A percentile compares a stretch with the other conserved stretches of the same genome.
These are phyloP conservation scores for Thalassarche chlororhynchos DNA, from an alignment of 2,113 vertebrate species.

Conservation along the genomic window DNA sequence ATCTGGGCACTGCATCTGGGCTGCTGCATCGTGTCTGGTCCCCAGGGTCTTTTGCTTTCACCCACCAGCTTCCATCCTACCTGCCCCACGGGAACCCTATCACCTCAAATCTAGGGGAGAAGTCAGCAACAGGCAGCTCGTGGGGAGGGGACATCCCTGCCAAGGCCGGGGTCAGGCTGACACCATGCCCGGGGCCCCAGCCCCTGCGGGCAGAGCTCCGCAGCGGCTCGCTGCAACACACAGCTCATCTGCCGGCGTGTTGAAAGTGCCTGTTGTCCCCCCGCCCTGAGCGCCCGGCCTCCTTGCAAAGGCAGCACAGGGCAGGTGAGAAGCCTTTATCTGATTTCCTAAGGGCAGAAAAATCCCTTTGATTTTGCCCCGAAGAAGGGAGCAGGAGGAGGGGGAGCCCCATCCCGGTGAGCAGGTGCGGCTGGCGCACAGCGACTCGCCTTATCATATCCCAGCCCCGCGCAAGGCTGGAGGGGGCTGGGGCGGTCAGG, in stretches of 20 bases:
- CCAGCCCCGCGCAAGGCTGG: background rate
- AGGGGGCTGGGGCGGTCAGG: background rate
- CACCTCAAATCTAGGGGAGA: too few species aligned
- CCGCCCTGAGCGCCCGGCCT: background rate
- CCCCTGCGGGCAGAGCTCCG: background rate
- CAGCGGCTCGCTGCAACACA: rapidly evolving
- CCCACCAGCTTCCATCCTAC: background rate
- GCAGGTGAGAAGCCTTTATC: slow-evolving; percentile 73
- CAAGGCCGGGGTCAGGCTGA: background rate
- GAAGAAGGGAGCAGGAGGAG: slow-evolving; percentile 11
- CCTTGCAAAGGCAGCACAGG: background rate
- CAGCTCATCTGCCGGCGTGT: background rate
- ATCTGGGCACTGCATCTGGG: background rate
- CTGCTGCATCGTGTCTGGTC: background rate
- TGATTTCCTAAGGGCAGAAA: slow-evolving; percentile 71
- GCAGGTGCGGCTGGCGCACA: slow-evolving; percentile 59
- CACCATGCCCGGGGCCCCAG: background rate
- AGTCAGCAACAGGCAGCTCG: background rate
- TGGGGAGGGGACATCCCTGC: background rate
- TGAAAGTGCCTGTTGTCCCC: slow-evolving; percentile 64
- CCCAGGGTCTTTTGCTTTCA: background rate
- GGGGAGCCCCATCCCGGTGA: background rate
- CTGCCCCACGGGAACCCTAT: background rate
- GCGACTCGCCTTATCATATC: slow-evolving; percentile 28
- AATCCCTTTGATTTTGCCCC: slow-evolving; percentile 72